phyloP scores from a whole-genome alignment of 1,140 invertebrate species.

The Batillaria attramentaria region DNA sequence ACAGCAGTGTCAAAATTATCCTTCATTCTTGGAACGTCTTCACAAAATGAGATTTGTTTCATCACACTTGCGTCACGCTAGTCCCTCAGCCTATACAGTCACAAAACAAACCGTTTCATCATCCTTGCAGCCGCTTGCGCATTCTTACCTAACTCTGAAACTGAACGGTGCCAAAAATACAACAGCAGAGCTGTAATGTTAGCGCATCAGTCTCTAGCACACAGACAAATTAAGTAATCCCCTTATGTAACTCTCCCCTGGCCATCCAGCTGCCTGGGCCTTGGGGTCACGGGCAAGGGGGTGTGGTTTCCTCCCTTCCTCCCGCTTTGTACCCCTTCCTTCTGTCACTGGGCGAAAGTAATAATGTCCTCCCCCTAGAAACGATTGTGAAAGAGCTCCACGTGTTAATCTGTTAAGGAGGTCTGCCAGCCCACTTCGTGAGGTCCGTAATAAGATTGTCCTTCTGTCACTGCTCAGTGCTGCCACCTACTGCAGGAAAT shows the following conservation, averaged over 20 bases:
- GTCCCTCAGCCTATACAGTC: no score
- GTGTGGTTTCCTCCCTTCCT: neutral
- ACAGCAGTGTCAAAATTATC: no score
- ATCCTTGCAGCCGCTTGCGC: no score
- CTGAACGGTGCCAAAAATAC: no score
- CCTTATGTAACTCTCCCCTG: slow-evolving; percentile 13
- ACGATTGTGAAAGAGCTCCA: neutral
- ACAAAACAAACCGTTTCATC: no score
- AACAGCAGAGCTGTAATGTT: no score
- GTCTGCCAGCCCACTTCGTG: neutral
- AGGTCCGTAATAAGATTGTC: slow-evolving; percentile 8
- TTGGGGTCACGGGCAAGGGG: neutral
- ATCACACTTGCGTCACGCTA: no score
- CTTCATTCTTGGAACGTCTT: no score
- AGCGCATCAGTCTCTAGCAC: neutral
- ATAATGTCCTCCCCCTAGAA: neutral
- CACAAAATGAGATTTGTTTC: no score
- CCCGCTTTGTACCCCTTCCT: neutral
- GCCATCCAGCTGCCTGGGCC: neutral
- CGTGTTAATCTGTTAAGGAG: neutral
- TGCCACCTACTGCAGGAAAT: slow-evolving; percentile 8
- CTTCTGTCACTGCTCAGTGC: neutral
- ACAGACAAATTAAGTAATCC: slow-evolving; percentile 4
- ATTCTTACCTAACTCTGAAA: no score
- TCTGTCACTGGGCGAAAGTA: slow-evolving; percentile 1